These are phyloP conservation scores for Formica exsecta DNA, from an alignment of 1,140 invertebrate species.

Conservation along the genomic window DNA sequence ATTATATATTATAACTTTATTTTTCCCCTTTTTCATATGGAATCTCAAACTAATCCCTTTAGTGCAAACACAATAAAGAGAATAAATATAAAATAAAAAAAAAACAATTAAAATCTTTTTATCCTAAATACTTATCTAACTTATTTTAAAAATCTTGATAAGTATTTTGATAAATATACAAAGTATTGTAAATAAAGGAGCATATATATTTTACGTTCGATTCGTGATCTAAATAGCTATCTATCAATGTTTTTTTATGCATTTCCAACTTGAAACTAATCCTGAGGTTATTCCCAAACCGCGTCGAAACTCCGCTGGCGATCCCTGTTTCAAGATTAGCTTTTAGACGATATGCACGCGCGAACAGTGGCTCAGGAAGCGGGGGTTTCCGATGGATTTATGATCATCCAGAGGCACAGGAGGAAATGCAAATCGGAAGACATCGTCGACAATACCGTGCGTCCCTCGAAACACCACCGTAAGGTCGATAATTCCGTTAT, in stretches of 20 bases:
- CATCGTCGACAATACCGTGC: not conserved
- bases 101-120: not conserved
- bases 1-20: not conserved
- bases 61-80: not conserved
- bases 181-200: not conserved
- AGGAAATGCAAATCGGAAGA: constrained; percentile 76
- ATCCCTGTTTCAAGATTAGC: constrained; percentile 63
- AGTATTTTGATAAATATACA: not conserved
- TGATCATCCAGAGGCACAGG: constrained; percentile 69
- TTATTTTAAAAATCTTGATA: not conserved
- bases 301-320: not conserved
- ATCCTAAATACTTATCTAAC: not conserved
- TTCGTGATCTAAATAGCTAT: constrained; percentile 9
- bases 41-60: not conserved
- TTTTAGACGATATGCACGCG: constrained; percentile 37
- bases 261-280: not conserved
- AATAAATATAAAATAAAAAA: not conserved
- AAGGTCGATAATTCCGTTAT: constrained; percentile 55
- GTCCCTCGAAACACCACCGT: constrained; percentile 33
- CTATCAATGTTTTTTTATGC: not conserved
- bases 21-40: not conserved
- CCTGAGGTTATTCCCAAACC: constrained; percentile 7
- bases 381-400: constrained; percentile 75
- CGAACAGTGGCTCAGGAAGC: constrained; percentile 61
- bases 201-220: not conserved